A percentile compares a stretch with the other conserved stretches of the same genome.
Conservation (phyloP, 1,140 invertebrate genomes). For the Triops cancriformis region DNA sequence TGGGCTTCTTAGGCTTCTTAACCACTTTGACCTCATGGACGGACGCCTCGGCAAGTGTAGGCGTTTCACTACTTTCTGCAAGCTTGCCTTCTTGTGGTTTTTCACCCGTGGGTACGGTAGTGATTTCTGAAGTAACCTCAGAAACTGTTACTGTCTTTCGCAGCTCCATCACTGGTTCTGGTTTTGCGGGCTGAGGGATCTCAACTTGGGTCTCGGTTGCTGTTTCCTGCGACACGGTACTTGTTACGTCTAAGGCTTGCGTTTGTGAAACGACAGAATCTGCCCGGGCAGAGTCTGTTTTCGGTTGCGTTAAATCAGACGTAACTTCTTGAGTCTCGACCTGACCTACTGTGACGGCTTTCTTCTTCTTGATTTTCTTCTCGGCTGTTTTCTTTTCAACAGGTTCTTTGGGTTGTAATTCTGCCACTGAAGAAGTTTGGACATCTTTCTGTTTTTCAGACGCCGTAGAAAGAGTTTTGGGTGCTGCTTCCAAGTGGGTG, state of each 20-base stretch:
- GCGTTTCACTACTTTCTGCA: not conserved
- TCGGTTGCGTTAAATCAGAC: constrained; percentile 6
- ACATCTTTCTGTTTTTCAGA: constrained; percentile 32
- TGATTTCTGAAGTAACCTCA: not conserved
- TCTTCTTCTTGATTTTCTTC: constrained; percentile 38
- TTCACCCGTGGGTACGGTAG: not conserved
- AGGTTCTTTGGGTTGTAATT: constrained; percentile 20
- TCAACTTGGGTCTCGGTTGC: constrained; percentile 19
- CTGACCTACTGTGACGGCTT: constrained; percentile 37
- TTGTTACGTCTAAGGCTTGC: not conserved
- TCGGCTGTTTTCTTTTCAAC: constrained; percentile 38
- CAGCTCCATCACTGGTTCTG: not conserved
- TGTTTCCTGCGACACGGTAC: not conserved
- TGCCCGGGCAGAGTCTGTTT: constrained; percentile 22
- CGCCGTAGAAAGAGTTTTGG: not conserved
- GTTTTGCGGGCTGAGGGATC: not conserved
- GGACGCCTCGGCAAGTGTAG: not conserved
- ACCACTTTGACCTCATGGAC: constrained; percentile 23
- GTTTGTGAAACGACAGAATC: constrained; percentile 20
- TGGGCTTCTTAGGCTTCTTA: constrained; percentile 16
- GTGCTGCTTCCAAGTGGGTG: not conserved
- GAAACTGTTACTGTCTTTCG: not conserved
- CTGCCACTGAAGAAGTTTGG: not conserved
- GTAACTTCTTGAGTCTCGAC: constrained; percentile 33
- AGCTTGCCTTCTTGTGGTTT: constrained; percentile 5